phyloP scores from a whole-genome alignment of 2,888 invertebrate species.

The Aphrophora alni region DNA sequence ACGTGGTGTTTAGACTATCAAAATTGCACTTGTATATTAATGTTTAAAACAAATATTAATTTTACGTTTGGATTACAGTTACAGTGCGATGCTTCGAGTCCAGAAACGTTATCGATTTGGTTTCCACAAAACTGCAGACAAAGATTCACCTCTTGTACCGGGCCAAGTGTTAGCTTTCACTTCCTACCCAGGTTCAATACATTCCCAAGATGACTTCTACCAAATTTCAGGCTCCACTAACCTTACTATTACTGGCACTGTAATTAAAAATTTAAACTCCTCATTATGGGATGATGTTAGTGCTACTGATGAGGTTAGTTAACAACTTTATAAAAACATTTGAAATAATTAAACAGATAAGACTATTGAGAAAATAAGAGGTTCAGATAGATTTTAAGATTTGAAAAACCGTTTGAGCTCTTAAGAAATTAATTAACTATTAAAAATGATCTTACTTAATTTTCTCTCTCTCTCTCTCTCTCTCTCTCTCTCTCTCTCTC shows the following conservation, averaged over 20 bases:
- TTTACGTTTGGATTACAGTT: slow-evolving; percentile 59
- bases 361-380: too few species aligned
- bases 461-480: too few species aligned
- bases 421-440: too few species aligned
- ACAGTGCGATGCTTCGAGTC: slow-evolving; percentile 81
- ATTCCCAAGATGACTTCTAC: slow-evolving; percentile 86
- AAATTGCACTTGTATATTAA: too few species aligned
- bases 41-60: not conserved
- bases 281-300: slow-evolving; percentile 73
- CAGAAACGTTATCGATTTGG: slow-evolving; percentile 84
- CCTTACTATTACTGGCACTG: slow-evolving; percentile 77
- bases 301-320: slow-evolving; percentile 48
- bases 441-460: too few species aligned
- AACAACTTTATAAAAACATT: not conserved
- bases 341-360: not conserved
- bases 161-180: slow-evolving; percentile 77
- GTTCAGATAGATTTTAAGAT: too few species aligned
- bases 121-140: slow-evolving; percentile 65
- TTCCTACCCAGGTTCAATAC: slow-evolving; percentile 82
- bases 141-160: slow-evolving; percentile 64
- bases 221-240: slow-evolving; percentile 62
- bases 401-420: too few species aligned
- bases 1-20: too few species aligned
- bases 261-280: slow-evolving; percentile 75
- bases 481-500: too few species aligned